phyloP scores from a whole-genome alignment of 2,113 vertebrate species.

The Bubo blakistoni region DNA sequence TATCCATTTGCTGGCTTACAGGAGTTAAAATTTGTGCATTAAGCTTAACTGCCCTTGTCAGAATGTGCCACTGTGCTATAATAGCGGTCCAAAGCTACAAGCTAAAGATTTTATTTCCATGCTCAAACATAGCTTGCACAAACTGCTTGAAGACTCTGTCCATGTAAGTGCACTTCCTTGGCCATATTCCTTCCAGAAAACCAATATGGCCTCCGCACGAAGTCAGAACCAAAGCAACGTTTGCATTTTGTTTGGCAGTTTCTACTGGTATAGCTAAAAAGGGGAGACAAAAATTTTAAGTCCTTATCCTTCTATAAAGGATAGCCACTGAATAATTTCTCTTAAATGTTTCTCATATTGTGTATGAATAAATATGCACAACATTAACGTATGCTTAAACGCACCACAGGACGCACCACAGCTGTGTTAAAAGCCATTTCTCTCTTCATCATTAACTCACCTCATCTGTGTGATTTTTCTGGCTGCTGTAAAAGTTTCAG shows the following conservation, averaged over 20 bases:
- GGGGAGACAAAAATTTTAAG: neutral
- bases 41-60: conserved; percentile 61
- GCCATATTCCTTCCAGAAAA: conserved; percentile 97
- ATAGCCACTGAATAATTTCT: neutral
- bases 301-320: neutral
- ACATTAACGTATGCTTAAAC: neutral
- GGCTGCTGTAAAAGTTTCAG: neutral
- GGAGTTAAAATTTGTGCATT: conserved; percentile 68
- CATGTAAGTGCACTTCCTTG: conserved; percentile 95
- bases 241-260: conserved; percentile 94
- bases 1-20: conserved; percentile 68
- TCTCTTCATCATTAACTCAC: neutral
- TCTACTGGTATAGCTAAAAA: conserved; percentile 91
- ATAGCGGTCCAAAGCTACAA: conserved; percentile 61
- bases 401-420: neutral
- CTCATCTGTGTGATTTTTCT: neutral
- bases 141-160: conserved; percentile 98
- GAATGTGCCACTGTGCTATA: conserved; percentile 21
- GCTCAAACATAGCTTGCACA: conserved; percentile 88
- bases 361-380: neutral
- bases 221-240: conserved; percentile 92
- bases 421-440: neutral
- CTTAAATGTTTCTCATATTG: neutral
- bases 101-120: conserved; percentile 80
- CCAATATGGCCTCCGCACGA: conserved; percentile 95